Evolutionary conservation across 1,140 invertebrate species (phyloP).

Genomic region (Brevipalpus yothersi): DNA sequence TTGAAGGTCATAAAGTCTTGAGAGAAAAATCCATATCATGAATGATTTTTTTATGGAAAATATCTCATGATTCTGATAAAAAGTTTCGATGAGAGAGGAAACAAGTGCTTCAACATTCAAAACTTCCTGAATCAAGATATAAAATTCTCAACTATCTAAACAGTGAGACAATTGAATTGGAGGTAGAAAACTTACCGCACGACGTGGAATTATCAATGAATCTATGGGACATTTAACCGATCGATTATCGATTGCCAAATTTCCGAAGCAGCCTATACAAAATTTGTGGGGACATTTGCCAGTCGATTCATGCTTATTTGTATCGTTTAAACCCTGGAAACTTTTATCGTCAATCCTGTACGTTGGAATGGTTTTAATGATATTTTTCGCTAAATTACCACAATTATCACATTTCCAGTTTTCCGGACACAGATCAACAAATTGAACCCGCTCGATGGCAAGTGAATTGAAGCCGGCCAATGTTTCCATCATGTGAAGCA

Average conservation of each 20-base stretch:
- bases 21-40: no score
- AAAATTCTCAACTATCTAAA: no score
- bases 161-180: no score
- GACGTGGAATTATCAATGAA: background rate
- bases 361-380: background rate
- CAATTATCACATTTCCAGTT: background rate
- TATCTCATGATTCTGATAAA: no score
- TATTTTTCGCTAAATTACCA: background rate
- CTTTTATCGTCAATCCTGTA: no score
- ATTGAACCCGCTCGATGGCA: background rate
- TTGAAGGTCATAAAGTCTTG: no score
- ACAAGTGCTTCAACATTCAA: no score
- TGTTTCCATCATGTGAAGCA: background rate
- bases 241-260: background rate
- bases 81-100: no score
- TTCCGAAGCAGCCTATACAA: background rate
- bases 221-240: background rate
- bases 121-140: no score
- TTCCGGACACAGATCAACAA: background rate
- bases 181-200: background rate
- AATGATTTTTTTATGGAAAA: no score
- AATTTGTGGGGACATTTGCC: background rate
- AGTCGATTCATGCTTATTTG: no score
- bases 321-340: no score
- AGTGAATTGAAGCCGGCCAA: conserved; percentile 22